phyloP scores from a whole-genome alignment of 2,113 vertebrate species.

The Melospiza georgiana region DNA sequence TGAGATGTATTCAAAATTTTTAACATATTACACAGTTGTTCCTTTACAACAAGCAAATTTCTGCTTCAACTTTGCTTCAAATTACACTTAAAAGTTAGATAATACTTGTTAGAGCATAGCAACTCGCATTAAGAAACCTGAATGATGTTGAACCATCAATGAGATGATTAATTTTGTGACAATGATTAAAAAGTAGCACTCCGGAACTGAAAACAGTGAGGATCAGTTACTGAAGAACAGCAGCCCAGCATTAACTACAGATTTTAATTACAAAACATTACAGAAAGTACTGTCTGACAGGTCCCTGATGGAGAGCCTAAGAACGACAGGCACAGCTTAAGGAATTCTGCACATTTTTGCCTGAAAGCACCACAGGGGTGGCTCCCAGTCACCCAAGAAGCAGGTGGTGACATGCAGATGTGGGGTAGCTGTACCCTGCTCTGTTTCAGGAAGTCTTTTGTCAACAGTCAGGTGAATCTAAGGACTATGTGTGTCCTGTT shows the following conservation, averaged over 20 bases:
- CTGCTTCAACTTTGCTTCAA: not conserved
- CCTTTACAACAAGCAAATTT: not conserved
- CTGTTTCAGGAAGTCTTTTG: not conserved
- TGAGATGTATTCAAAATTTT: not conserved
- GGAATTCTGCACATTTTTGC: not conserved
- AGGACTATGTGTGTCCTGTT: not conserved
- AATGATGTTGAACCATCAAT: not conserved
- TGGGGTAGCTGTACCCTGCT: not conserved
- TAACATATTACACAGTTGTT: not conserved
- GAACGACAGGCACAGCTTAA: not conserved
- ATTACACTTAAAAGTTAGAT: not conserved
- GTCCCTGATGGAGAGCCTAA: not conserved
- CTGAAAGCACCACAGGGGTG: not conserved
- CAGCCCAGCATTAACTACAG: not conserved
- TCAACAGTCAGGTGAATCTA: not conserved
- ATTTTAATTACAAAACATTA: not conserved
- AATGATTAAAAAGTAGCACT: not conserved
- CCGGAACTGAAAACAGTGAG: not conserved
- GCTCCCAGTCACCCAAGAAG: not conserved
- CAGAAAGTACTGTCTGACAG: not conserved
- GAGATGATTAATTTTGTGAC: not conserved
- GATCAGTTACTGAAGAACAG: not conserved
- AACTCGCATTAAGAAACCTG: not conserved
- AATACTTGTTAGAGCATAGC: not conserved
- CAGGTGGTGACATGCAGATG: fast-evolving